Percentiles rank a stretch among this genome's conserved stretches.
Conservation (phyloP, 2,797 vertebrate genomes). For the Ambastaia sidthimunki region DNA sequence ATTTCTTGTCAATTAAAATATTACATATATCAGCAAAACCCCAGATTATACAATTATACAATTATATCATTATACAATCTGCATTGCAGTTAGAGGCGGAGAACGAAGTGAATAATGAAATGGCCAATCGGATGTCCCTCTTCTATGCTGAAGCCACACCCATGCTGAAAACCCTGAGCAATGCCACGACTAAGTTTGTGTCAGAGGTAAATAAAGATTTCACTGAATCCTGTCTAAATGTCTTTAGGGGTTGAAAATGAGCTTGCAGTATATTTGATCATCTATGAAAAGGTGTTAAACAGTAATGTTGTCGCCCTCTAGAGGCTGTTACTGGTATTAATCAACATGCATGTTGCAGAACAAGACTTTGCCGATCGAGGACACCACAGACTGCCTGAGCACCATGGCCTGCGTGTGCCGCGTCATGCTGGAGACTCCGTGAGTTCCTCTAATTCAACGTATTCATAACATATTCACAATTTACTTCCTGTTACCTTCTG, state of each 20-base stretch:
- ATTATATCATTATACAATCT: not conserved
- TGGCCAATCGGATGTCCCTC: slow-evolving; percentile 93
- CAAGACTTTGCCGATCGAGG: slow-evolving; percentile 91
- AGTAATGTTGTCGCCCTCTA: slow-evolving; percentile 59
- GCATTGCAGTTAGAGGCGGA: slow-evolving; percentile 84
- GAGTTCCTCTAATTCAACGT: slow-evolving; percentile 65
- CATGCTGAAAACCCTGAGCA: slow-evolving; percentile 92
- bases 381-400: slow-evolving; percentile 92
- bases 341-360: slow-evolving; percentile 75
- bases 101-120: slow-evolving; percentile 92
- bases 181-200: slow-evolving; percentile 91
- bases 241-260: not conserved
- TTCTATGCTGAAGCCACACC: slow-evolving; percentile 92
- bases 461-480: not conserved
- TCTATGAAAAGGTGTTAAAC: not conserved
- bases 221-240: not conserved
- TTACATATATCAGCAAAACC: too few relatives aligned
- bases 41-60: too few relatives aligned
- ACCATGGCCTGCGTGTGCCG: slow-evolving; percentile 93
- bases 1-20: too few relatives aligned
- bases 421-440: slow-evolving; percentile 94
- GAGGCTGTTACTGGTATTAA: slow-evolving; percentile 52
- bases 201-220: slow-evolving; percentile 79
- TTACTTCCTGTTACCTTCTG: too few relatives aligned
- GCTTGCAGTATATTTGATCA: not conserved